These are phyloP conservation scores for Zosterops pallidus DNA, from an alignment of 2,113 vertebrate genomes.

Conservation along the genomic window DNA sequence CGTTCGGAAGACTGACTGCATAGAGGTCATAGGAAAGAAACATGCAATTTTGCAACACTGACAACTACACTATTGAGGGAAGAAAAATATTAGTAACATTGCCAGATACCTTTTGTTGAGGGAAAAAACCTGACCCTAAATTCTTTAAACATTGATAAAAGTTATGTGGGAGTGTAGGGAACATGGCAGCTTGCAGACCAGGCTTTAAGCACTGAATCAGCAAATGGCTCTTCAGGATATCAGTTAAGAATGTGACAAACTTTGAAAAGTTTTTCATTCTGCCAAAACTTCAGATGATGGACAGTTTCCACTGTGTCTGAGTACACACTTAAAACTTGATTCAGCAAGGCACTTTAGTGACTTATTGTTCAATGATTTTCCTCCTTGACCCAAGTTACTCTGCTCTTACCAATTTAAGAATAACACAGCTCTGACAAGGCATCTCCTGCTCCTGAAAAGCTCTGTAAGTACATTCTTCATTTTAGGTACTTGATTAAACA, in stretches of 20 bases:
- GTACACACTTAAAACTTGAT: not conserved
- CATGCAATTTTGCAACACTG: not conserved
- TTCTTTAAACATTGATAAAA: not conserved
- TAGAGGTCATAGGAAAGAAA: not conserved
- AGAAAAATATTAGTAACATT: not conserved
- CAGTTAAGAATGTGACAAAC: not conserved
- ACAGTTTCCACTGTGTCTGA: not conserved
- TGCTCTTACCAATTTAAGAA: not conserved
- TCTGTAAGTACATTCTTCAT: not conserved
- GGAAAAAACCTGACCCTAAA: fast-evolving
- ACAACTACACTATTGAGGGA: not conserved
- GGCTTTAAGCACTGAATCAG: not conserved
- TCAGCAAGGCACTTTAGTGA: not conserved
- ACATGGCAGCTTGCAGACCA: not conserved
- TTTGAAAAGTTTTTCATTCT: not conserved
- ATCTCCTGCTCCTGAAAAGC: not conserved
- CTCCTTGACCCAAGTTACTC: not conserved
- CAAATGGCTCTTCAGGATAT: not conserved
- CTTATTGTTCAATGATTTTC: not conserved
- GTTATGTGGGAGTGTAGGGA: not conserved
- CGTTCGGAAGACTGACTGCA: not conserved
- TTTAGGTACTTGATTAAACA: slow-evolving; percentile 22
- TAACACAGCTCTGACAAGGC: not conserved
- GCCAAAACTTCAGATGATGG: not conserved
- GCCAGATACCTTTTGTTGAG: not conserved